These are phyloP conservation scores for Lepisosteus oculatus DNA, from an alignment of 2,113 vertebrate species.

Conservation along the genomic window DNA sequence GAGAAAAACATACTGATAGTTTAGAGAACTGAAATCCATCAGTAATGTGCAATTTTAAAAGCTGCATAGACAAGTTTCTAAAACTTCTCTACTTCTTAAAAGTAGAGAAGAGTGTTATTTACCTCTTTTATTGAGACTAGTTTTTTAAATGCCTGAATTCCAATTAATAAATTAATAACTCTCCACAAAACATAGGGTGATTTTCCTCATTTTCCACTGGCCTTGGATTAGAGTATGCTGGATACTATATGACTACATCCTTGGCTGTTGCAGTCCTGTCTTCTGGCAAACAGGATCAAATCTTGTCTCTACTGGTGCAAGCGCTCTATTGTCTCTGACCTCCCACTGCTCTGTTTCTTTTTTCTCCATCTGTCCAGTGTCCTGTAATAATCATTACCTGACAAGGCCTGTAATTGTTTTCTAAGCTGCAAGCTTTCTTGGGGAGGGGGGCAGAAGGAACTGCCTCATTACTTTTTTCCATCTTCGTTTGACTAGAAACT, in stretches of 20 bases:
- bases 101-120: no score
- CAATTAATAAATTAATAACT: no score
- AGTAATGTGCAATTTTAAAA: no score
- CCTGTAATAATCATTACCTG: conserved; percentile 9
- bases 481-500: no score
- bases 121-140: no score
- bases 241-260: background rate
- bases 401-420: conserved; percentile 4
- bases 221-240: background rate
- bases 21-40: no score
- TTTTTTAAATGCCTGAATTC: no score
- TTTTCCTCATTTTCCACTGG: no score
- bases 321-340: conserved; percentile 4
- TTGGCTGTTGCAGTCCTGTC: background rate
- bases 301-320: background rate
- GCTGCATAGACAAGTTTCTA: no score
- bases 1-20: no score
- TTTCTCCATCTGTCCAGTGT: background rate
- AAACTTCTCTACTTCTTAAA: no score
- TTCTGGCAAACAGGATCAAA: background rate
- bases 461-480: background rate
- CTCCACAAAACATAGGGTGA: no score
- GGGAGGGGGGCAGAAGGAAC: background rate
- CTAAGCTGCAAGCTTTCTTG: background rate
- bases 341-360: background rate